Evolutionary conservation across 2,113 vertebrate genomes (phyloP).

Genomic region (Myotis davidii): DNA sequence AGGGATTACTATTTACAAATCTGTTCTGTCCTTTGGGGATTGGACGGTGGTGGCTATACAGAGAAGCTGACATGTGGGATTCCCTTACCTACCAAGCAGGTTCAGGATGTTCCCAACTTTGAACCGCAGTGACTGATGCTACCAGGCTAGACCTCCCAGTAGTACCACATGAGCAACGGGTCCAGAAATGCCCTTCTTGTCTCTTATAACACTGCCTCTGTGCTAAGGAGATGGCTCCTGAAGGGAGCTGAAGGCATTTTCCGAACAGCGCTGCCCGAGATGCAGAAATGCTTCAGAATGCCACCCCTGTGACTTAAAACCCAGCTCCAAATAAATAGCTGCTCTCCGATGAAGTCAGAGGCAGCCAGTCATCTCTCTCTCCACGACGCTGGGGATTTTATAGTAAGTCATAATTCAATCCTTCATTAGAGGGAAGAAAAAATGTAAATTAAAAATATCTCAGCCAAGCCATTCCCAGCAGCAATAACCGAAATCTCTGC

Average conservation of each 20-base stretch:
- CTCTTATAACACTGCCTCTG: not conserved
- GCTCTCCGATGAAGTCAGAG: conserved; percentile 37
- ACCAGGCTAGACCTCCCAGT: not conserved
- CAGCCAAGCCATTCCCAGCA: conserved; percentile 78
- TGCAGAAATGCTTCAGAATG: not conserved
- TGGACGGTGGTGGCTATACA: not conserved
- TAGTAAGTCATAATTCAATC: conserved; percentile 79
- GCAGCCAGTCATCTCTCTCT: conserved; percentile 57
- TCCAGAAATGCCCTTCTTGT: not conserved
- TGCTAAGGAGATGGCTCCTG: not conserved
- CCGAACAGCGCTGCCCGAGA: not conserved
- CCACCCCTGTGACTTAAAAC: not conserved
- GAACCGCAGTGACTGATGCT: not conserved
- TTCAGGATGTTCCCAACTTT: not conserved
- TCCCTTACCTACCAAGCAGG: not conserved
- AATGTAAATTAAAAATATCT: conserved; percentile 77
- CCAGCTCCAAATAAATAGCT: conserved; percentile 59
- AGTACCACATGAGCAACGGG: not conserved
- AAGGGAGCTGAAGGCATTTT: not conserved
- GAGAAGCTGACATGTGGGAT: not conserved
- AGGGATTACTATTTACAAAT: conserved; percentile 38
- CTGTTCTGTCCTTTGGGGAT: not conserved
- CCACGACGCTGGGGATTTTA: conserved; percentile 53
- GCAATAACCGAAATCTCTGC: conserved; percentile 71
- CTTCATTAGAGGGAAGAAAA: conserved; percentile 73